A percentile compares a stretch with the other conserved stretches of the same genome.
Conservation (phyloP, 2,797 vertebrate species). For the Poliocrania exsul region DNA sequence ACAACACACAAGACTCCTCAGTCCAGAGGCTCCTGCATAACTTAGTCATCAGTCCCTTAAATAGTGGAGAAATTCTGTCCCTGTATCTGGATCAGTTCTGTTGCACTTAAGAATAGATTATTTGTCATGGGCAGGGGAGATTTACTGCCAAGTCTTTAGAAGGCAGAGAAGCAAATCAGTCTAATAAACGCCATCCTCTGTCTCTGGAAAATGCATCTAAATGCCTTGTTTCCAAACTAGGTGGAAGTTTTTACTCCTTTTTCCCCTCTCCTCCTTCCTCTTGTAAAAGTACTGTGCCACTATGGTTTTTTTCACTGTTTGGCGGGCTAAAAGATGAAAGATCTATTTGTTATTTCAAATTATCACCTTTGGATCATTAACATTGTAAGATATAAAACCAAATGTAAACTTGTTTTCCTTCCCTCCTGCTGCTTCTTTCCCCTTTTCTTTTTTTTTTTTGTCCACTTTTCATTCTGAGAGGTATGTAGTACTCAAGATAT, state of each 20-base stretch:
- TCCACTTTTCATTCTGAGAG: conserved; percentile 46
- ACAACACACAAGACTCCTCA: neutral
- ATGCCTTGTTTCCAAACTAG: neutral
- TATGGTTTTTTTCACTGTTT: conserved; percentile 22
- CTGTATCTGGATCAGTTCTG: neutral
- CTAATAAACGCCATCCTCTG: neutral
- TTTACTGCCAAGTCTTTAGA: neutral
- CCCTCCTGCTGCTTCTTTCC: neutral
- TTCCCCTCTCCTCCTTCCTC: neutral
- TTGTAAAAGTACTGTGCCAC: neutral
- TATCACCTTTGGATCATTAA: neutral
- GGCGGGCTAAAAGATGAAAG: conserved; percentile 14
- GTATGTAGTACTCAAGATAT: conserved; percentile 54
- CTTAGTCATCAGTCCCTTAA: neutral
- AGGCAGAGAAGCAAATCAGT: neutral
- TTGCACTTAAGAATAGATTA: neutral
- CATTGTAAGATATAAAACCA: conserved; percentile 41
- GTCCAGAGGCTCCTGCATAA: neutral
- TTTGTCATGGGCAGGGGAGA: neutral
- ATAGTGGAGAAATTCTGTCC: neutral
- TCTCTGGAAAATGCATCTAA: neutral
- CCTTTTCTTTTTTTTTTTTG: neutral
- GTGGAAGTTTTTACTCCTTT: neutral
- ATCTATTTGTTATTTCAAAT: conserved; percentile 35
- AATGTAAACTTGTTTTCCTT: conserved; percentile 28